Conservation (phyloP, 2,888 invertebrate genomes). For the Leptinotarsa tumamoca region DNA sequence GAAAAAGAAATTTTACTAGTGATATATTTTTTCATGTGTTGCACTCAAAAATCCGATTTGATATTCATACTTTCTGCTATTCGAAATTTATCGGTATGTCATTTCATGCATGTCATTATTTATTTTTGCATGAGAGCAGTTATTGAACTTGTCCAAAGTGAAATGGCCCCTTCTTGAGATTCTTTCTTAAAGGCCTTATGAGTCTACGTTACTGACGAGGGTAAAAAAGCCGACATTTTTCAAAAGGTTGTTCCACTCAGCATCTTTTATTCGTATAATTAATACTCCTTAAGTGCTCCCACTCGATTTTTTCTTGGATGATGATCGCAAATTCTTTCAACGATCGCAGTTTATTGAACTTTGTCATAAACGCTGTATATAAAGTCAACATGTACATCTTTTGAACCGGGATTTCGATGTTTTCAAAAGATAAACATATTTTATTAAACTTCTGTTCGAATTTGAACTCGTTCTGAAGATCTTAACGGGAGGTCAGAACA, state of each 20-base stretch:
- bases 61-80: too few relatives aligned
- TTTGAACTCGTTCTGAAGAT: neutral
- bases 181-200: neutral
- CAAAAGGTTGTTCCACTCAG: slow-evolving; percentile 8
- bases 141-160: too few relatives aligned
- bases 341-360: slow-evolving; percentile 16
- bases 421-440: slow-evolving; percentile 8
- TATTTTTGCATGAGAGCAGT: too few relatives aligned
- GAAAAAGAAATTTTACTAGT: too few relatives aligned
- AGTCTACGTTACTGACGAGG: neutral
- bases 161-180: neutral
- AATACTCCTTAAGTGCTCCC: slow-evolving; percentile 4
- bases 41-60: too few relatives aligned
- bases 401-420: neutral
- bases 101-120: too few relatives aligned
- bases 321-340: slow-evolving; percentile 3
- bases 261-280: neutral
- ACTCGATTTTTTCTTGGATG: neutral
- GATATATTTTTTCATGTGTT: too few relatives aligned
- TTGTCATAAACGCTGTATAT: neutral
- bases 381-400: slow-evolving; percentile 7
- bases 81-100: too few relatives aligned
- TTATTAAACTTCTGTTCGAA: slow-evolving; percentile 12
- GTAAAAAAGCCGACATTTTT: neutral
- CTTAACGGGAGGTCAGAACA: slow-evolving; percentile 3